These are phyloP conservation scores for Argyra leucocephala DNA, from an alignment of 2,888 invertebrate genomes.

Conservation along the genomic window DNA sequence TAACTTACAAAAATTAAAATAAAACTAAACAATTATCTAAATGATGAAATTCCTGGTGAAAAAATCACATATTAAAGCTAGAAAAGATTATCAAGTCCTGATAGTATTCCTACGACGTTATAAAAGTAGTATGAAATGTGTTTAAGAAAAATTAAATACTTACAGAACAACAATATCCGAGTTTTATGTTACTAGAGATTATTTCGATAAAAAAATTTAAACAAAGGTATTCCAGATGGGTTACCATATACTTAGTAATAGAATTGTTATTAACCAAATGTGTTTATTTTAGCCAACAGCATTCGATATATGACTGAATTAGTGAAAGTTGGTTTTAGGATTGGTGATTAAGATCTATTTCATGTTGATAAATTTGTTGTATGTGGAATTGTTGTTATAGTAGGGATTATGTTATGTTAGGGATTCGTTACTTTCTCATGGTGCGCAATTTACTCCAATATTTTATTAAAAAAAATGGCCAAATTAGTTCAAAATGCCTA, in stretches of 20 bases:
- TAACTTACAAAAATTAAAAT: too few relatives aligned
- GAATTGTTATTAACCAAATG: slow-evolving; percentile 24
- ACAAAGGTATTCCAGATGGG: slow-evolving; percentile 32
- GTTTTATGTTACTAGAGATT: slow-evolving; percentile 42
- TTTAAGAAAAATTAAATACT: slow-evolving; percentile 52
- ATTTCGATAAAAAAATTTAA: slow-evolving; percentile 31
- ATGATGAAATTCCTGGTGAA: too few relatives aligned
- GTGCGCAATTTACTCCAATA: slow-evolving; percentile 47
- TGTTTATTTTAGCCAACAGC: slow-evolving; percentile 12
- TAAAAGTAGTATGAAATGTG: slow-evolving; percentile 51
- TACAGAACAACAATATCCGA: slow-evolving; percentile 48
- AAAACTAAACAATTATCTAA: too few relatives aligned
- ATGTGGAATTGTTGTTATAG: slow-evolving; percentile 41
- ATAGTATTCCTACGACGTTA: slow-evolving; percentile 51
- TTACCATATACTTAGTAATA: slow-evolving; percentile 32
- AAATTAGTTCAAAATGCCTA: slow-evolving; percentile 45
- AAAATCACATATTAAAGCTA: too few relatives aligned
- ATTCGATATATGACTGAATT: slow-evolving; percentile 12
- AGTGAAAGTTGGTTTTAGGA: slow-evolving; percentile 13
- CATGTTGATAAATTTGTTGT: slow-evolving; percentile 48
- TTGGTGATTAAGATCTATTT: background rate
- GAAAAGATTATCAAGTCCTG: slow-evolving; percentile 52
- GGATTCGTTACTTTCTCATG: slow-evolving; percentile 46
- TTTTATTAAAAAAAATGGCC: slow-evolving; percentile 25
- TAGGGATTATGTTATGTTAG: slow-evolving; percentile 50